phyloP scores from a whole-genome alignment of 2,113 vertebrate species.

The Psophia crepitans region DNA sequence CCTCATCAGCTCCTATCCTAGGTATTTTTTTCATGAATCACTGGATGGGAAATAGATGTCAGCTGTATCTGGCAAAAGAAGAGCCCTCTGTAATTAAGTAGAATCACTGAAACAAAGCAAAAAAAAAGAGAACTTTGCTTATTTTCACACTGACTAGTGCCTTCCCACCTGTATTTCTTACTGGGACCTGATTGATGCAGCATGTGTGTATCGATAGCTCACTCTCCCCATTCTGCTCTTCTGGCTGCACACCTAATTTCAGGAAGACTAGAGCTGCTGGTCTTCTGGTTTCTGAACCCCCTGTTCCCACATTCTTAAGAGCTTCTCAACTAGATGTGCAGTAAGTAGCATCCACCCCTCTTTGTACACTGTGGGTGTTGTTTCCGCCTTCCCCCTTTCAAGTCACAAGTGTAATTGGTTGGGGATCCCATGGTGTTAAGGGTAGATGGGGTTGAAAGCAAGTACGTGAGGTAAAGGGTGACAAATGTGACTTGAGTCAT shows the following conservation, averaged over 20 bases:
- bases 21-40: not conserved
- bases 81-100: not conserved
- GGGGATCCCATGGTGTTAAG: not conserved
- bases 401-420: not conserved
- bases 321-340: not conserved
- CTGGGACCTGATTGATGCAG: not conserved
- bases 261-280: not conserved
- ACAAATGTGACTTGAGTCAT: not conserved
- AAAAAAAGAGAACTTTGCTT: not conserved
- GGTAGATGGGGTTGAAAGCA: not conserved
- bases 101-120: not conserved
- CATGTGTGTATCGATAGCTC: not conserved
- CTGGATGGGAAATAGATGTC: not conserved
- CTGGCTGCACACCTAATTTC: not conserved
- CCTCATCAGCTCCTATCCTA: not conserved
- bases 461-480: not conserved
- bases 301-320: not conserved
- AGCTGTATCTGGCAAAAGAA: not conserved
- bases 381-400: fast-evolving
- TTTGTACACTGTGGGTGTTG: not conserved
- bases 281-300: not conserved
- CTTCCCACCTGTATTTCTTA: not conserved
- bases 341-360: not conserved
- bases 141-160: not conserved
- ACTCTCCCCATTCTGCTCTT: not conserved